Conservation (phyloP, 2,113 vertebrate species). For the Mus pahari region DNA sequence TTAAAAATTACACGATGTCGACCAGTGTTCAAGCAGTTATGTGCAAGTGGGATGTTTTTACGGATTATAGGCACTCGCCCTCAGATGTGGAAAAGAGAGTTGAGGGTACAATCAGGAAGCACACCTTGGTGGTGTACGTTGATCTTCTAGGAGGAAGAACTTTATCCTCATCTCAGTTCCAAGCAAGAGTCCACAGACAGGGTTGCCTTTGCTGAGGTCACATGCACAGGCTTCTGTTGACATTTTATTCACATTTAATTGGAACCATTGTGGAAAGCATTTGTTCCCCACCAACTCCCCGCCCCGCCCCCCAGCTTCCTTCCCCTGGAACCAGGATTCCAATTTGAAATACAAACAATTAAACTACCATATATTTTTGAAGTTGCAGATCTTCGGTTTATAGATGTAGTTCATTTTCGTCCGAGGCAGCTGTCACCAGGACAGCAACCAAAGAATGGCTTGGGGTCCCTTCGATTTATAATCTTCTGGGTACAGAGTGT, state of each 20-base stretch:
- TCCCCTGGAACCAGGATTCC: neutral
- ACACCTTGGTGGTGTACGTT: neutral
- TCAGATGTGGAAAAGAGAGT: conserved; percentile 55
- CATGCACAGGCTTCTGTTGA: conserved; percentile 65
- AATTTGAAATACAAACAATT: conserved; percentile 32
- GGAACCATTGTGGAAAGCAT: conserved; percentile 69
- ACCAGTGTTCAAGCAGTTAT: conserved; percentile 70
- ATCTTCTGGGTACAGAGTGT: neutral
- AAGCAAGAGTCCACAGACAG: conserved; percentile 2
- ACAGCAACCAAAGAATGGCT: neutral
- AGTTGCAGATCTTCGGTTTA: neutral
- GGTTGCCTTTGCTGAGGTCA: conserved; percentile 62
- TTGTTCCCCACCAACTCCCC: conserved; percentile 42
- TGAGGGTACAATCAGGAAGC: neutral
- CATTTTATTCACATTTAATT: conserved; percentile 78
- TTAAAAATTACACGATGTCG: conserved; percentile 74
- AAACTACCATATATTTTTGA: conserved; percentile 42
- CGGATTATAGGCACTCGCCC: conserved; percentile 61
- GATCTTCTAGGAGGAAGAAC: neutral
- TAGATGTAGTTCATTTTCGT: neutral
- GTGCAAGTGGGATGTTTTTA: conserved; percentile 73
- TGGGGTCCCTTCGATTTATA: neutral
- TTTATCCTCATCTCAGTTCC: neutral
- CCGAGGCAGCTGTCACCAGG: neutral
- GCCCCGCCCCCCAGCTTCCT: neutral